Conservation (phyloP, 2,888 invertebrate genomes). For the Nezara viridula region DNA sequence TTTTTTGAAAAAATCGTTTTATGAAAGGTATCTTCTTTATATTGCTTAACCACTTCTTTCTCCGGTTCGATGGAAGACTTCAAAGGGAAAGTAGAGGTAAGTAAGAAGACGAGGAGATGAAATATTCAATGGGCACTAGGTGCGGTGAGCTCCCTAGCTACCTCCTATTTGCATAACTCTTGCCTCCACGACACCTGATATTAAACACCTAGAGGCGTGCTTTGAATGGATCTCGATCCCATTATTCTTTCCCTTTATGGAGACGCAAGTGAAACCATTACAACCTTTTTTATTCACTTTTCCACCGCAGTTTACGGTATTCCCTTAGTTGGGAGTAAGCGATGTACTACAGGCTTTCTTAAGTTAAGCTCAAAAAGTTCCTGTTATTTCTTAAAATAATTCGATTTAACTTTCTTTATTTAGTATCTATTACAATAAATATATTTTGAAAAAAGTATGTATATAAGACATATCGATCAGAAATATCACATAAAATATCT, state of each 20-base stretch:
- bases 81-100: not conserved
- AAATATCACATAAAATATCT: too few relatives aligned
- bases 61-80: not conserved
- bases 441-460: too few relatives aligned
- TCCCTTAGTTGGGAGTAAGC: not conserved
- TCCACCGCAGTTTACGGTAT: not conserved
- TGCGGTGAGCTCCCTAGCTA: not conserved
- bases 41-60: not conserved
- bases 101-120: constrained; percentile 7
- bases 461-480: too few relatives aligned
- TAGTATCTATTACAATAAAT: too few relatives aligned
- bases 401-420: too few relatives aligned
- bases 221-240: constrained; percentile 32
- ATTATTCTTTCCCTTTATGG: constrained; percentile 32
- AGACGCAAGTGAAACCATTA: constrained; percentile 30
- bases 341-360: not conserved
- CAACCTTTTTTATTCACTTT: not conserved
- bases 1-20: not conserved
- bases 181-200: constrained; percentile 31
- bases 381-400: too few relatives aligned
- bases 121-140: constrained; percentile 26
- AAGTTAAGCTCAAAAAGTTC: not conserved
- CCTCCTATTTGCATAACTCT: constrained; percentile 29
- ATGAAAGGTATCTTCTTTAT: not conserved
- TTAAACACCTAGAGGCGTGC: constrained; percentile 35